These are phyloP conservation scores for Idaea aversata DNA, from an alignment of 2,888 invertebrate genomes.

Conservation along the genomic window DNA sequence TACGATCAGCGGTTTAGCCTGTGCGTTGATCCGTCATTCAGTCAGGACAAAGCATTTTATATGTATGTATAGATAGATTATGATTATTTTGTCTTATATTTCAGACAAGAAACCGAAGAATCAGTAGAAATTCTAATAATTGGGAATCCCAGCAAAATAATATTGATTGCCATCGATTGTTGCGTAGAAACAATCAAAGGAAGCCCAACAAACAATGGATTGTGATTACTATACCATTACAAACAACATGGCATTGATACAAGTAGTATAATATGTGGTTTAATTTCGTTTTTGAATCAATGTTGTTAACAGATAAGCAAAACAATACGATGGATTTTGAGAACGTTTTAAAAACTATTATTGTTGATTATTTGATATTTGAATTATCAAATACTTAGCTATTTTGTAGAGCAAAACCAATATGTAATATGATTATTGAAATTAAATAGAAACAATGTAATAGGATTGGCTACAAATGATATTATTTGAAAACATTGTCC, in stretches of 20 bases:
- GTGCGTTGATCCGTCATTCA: too few relatives aligned
- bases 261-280: not conserved
- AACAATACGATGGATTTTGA: not conserved
- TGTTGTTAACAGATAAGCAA: constrained; percentile 1
- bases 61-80: not conserved
- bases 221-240: constrained; percentile 3
- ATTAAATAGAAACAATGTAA: too few relatives aligned
- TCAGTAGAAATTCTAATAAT: not conserved
- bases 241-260: not conserved
- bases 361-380: too few relatives aligned
- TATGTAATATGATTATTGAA: too few relatives aligned
- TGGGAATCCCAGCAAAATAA: not conserved
- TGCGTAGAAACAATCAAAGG: constrained; percentile 13
- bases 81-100: not conserved
- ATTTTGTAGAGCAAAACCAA: too few relatives aligned
- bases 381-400: too few relatives aligned
- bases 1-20: too few relatives aligned
- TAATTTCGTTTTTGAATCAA: not conserved
- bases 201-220: constrained; percentile 15
- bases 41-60: too few relatives aligned
- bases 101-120: too few relatives aligned
- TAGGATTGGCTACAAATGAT: too few relatives aligned
- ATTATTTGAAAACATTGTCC: too few relatives aligned
- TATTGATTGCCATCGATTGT: constrained; percentile 8
- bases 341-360: not conserved